These are phyloP conservation scores for Axis porcinus DNA, from an alignment of 2,113 vertebrate species.

Conservation along the genomic window DNA sequence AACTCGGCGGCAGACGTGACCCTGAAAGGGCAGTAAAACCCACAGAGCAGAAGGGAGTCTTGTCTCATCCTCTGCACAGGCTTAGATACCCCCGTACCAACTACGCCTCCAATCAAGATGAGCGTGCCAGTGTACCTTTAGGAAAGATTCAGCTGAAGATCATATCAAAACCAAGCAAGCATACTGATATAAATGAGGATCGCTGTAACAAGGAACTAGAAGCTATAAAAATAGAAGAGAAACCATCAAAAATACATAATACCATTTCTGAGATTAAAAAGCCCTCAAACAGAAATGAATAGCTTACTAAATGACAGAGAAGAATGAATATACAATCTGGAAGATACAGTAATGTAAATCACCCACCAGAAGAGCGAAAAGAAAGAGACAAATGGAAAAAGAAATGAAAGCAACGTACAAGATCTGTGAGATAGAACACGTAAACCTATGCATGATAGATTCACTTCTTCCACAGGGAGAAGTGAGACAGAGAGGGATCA, in stretches of 20 bases:
- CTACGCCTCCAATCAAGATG: fast-evolving
- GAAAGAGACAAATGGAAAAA: not conserved
- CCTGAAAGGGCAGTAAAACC: not conserved
- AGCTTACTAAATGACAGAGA: not conserved
- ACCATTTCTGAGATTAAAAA: not conserved
- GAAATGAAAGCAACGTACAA: not conserved
- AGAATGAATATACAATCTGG: not conserved
- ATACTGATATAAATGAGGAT: not conserved
- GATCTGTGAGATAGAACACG: not conserved
- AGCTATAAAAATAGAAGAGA: not conserved
- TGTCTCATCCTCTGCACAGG: not conserved
- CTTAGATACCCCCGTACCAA: not conserved
- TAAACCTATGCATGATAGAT: not conserved
- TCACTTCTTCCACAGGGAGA: not conserved
- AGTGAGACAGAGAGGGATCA: no score
- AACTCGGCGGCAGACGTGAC: fast-evolving
- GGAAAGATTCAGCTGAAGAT: not conserved
- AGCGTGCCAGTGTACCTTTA: not conserved
- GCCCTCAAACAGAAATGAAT: not conserved
- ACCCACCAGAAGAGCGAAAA: not conserved
- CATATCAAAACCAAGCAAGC: not conserved
- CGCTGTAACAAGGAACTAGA: not conserved
- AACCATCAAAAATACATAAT: not conserved
- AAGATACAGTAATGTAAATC: not conserved
- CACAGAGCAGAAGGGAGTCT: not conserved